A percentile compares a stretch with the other conserved stretches of the same genome.
Conservation (phyloP, 2,797 vertebrate genomes). For the Alca torda region DNA sequence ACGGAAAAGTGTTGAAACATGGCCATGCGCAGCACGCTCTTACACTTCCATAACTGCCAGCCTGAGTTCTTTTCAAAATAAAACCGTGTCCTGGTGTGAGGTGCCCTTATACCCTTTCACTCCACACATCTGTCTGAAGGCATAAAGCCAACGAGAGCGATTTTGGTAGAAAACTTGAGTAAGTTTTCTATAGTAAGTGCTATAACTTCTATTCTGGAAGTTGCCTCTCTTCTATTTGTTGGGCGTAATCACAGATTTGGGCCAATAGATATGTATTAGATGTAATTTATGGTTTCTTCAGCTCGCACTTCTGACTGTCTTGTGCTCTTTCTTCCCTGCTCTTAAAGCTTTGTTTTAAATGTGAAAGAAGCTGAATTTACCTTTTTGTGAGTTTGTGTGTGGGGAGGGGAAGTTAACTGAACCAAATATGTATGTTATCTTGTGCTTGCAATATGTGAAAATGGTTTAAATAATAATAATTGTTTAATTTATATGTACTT, state of each 20-base stretch:
- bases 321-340: background rate
- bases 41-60: accelerated
- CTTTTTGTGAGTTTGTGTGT: background rate
- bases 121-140: background rate
- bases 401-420: background rate
- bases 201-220: background rate
- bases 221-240: accelerated
- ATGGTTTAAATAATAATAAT: background rate
- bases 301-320: background rate
- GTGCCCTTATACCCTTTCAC: background rate
- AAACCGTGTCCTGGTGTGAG: background rate
- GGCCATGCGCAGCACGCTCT: background rate
- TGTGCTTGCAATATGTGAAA: background rate
- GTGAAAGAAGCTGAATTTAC: background rate
- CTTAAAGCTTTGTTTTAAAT: background rate
- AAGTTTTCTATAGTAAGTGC: no score
- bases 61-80: background rate
- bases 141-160: background rate
- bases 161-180: background rate
- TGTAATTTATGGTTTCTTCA: background rate
- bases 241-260: background rate
- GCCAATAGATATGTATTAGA: background rate
- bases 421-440: accelerated
- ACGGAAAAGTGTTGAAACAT: background rate
- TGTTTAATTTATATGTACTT: background rate